Evolutionary conservation across 2,113 vertebrate genomes (phyloP).

Genomic region (Felis chaus): DNA sequence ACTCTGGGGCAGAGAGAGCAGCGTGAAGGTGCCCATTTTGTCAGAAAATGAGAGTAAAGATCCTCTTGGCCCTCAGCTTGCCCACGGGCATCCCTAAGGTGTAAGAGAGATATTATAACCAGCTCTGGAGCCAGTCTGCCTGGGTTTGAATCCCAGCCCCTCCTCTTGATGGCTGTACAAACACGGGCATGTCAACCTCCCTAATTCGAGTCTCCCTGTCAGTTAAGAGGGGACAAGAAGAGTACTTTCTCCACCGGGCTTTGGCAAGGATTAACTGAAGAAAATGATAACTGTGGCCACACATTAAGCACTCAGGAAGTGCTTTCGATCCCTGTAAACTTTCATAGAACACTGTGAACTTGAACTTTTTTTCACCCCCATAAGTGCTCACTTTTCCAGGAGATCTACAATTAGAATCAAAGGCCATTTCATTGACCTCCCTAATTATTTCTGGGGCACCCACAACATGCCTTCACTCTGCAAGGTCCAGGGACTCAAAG

Average conservation of each 20-base stretch:
- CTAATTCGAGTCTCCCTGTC: not conserved
- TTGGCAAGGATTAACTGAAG: not conserved
- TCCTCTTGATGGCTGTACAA: not conserved
- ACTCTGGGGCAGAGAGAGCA: not conserved
- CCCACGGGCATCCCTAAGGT: no score
- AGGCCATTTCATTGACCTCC: not conserved
- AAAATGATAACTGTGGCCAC: not conserved
- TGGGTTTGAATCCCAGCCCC: not conserved
- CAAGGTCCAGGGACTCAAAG: not conserved
- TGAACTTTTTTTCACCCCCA: not conserved
- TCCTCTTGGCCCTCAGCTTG: not conserved
- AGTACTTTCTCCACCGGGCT: rapidly evolving
- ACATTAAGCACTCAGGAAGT: not conserved
- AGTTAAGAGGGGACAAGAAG: not conserved
- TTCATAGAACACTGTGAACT: not conserved
- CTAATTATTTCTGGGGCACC: not conserved
- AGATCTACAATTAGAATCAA: not conserved
- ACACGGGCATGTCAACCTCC: not conserved
- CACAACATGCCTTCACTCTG: rapidly evolving
- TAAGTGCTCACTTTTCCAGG: not conserved
- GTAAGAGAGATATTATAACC: rapidly evolving
- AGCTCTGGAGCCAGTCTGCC: not conserved
- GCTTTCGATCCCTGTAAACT: not conserved
- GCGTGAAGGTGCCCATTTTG: not conserved
- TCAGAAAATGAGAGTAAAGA: not conserved